These are phyloP conservation scores for Malthinus flaveolus DNA, from an alignment of 2,888 invertebrate genomes.

Conservation along the genomic window DNA sequence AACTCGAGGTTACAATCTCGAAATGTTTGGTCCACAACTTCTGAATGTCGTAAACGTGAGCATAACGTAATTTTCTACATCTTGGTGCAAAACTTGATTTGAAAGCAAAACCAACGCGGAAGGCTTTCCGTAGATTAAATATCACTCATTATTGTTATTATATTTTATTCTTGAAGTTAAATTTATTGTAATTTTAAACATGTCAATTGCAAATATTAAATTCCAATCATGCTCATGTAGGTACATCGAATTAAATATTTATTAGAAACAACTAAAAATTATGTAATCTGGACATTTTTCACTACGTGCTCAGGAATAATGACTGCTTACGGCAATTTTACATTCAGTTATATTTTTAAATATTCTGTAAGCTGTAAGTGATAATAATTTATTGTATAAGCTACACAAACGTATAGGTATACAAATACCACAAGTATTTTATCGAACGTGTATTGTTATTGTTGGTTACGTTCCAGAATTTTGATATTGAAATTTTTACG, in stretches of 20 bases:
- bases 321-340: slow-evolving; percentile 13
- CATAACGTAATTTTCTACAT: slow-evolving; percentile 8
- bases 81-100: slow-evolving; percentile 14
- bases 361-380: too few relatives aligned
- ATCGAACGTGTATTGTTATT: too few relatives aligned
- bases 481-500: too few relatives aligned
- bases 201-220: slow-evolving; percentile 17
- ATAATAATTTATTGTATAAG: too few relatives aligned
- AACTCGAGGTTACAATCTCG: slow-evolving; percentile 15
- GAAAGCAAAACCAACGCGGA: slow-evolving; percentile 18
- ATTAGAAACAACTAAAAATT: slow-evolving; percentile 16
- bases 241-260: slow-evolving; percentile 13
- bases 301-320: slow-evolving; percentile 22
- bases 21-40: slow-evolving; percentile 15
- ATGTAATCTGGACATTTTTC: slow-evolving; percentile 20
- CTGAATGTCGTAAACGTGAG: slow-evolving; percentile 8
- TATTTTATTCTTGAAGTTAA: not conserved
- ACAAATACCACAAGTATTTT: too few relatives aligned
- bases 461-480: too few relatives aligned
- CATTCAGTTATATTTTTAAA: too few relatives aligned
- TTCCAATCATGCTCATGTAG: slow-evolving; percentile 15
- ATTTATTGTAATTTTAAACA: slow-evolving; percentile 8
- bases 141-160: too few relatives aligned
- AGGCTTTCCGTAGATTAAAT: not conserved
- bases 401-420: too few relatives aligned